Evolutionary conservation across 2,797 vertebrate species (phyloP).

Genomic region (Adrianichthys oophorus): DNA sequence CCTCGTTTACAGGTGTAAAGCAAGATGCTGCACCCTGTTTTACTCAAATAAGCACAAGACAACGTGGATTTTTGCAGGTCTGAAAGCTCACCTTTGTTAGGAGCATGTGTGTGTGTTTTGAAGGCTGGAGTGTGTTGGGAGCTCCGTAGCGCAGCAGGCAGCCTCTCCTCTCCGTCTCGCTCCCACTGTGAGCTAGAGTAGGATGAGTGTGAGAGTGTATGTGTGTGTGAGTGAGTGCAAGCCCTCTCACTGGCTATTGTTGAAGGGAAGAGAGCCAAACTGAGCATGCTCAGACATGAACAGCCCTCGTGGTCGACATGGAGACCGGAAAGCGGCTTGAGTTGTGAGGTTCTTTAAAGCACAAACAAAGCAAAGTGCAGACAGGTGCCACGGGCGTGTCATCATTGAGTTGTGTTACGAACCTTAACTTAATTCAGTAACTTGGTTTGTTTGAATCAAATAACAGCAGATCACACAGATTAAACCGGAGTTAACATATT

Average conservation of each 20-base stretch:
- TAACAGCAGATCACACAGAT: conserved; percentile 41
- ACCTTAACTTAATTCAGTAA: conserved; percentile 1
- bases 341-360: conserved; percentile 48
- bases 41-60: neutral
- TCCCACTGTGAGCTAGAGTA: conserved; percentile 66
- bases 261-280: conserved; percentile 67
- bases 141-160: conserved; percentile 50
- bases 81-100: conserved; percentile 56
- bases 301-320: conserved; percentile 73
- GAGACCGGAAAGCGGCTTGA: conserved; percentile 74
- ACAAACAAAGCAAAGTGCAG: conserved; percentile 29
- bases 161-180: conserved; percentile 48
- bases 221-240: conserved; percentile 28
- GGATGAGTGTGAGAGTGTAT: conserved; percentile 23
- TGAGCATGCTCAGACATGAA: conserved; percentile 79
- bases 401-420: conserved; percentile 26
- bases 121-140: conserved; percentile 20
- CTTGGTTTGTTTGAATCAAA: conserved; percentile 10
- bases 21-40: conserved; percentile 16
- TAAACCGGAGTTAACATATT: conserved; percentile 8
- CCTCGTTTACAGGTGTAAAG: conserved; percentile 4
- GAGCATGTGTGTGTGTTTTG: conserved; percentile 20
- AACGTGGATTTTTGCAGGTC: neutral
- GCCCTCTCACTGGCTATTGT: conserved; percentile 78
- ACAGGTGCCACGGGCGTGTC: conserved; percentile 51